Evolutionary conservation across 2,797 vertebrate species (phyloP), one percentile per base, ranked within the genome.

Genomic region (Dendrocincla tyrannina): DNA sequence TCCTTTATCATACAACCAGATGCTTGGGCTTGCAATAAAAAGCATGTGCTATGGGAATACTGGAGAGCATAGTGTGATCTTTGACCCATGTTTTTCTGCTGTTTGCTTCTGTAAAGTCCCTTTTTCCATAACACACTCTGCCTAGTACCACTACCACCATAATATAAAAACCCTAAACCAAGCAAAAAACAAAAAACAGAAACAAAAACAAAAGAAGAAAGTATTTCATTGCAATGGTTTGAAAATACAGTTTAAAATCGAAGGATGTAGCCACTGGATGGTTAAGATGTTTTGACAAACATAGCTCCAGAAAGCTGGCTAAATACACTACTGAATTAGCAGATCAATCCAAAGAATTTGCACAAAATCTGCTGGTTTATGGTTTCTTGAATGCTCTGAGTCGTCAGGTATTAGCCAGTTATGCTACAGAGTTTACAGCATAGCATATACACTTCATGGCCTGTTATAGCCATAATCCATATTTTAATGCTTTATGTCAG

Each of bases 401-500:
- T 72, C 62, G 58, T 41, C 12, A 17, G 53, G 47, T 88, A 60
- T 95, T 93, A 83, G 70, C 27, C 69, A 95, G 85, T 94, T 94
- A 89, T 52, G 75, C 89, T 89, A 64, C 56, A 39, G 49, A 63
- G 84, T 75, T 46, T 77, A 87, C 72, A 87, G 60, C 35, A 13
- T 3, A 53, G 39, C 25, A 52, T 89, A 83, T 70, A 68, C 67
- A 89, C 72, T 96, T 91, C 52, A 46, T 9, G 44, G 60, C 69
- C 86, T 81, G 83, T 97, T 97, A 97, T 82, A 95, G 91, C 96
- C 94, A 94, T 78, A 96, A 96, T 97, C 96, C 94, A 58, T 93
- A 83, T 89, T 94, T 95, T 98, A 98, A 99, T 98, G 97, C 96
- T 98, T 98, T 98, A 95, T 98, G 98, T 98, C 98, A 98, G 98